Percentiles rank a stretch among this genome's conserved stretches.
phyloP scores from a whole-genome alignment of 2,888 invertebrate species.

The Ectobius pallidus region DNA sequence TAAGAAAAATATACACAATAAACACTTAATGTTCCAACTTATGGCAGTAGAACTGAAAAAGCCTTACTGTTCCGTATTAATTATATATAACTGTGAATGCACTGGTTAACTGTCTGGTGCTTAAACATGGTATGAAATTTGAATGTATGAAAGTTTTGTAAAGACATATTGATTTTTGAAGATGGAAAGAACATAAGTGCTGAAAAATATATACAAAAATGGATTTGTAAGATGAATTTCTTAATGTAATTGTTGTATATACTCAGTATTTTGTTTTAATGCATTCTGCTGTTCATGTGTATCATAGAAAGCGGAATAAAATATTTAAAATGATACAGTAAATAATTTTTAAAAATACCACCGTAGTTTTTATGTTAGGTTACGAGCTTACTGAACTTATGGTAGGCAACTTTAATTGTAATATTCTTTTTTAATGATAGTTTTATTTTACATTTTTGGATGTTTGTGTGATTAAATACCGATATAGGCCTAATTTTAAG shows the following conservation, averaged over 20 bases:
- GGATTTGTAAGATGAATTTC: conserved; percentile 23
- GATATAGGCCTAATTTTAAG: conserved; percentile 12
- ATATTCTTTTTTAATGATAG: not conserved
- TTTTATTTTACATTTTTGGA: conserved; percentile 9
- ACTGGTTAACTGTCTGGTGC: conserved; percentile 4
- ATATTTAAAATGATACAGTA: not conserved
- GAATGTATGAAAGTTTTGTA: conserved; percentile 24
- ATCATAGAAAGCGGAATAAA: not conserved
- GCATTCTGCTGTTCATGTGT: not conserved
- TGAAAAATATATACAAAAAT: conserved; percentile 1
- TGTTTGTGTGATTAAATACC: conserved; percentile 7
- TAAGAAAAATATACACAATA: not conserved
- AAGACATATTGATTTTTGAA: conserved; percentile 21
- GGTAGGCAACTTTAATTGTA: not conserved
- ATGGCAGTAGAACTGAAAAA: conserved; percentile 14
- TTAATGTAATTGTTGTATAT: conserved; percentile 1
- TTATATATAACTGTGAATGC: not conserved
- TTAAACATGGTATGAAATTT: not conserved
- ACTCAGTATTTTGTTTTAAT: not conserved
- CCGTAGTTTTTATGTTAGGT: conserved; percentile 1
- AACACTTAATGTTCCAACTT: conserved; percentile 3
- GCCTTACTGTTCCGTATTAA: conserved; percentile 1
- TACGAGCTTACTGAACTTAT: not conserved
- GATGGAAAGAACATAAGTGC: not conserved
- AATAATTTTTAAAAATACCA: not conserved